Base-by-base conservation (phyloP, 1,140 invertebrate species). In the Leguminivora glycinivorella region DNA sequence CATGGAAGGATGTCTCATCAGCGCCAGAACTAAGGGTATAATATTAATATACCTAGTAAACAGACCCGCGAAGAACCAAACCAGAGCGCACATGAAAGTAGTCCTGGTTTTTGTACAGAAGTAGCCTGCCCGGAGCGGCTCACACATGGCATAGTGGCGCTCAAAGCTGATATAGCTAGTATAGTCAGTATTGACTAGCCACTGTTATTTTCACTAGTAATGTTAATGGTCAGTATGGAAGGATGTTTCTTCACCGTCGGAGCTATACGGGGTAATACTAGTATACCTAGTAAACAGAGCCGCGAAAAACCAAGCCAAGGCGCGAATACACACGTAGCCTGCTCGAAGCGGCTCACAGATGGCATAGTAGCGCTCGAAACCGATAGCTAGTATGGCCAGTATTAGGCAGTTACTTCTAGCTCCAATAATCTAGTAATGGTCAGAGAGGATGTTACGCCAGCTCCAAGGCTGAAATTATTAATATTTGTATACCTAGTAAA, bases 81-180 rank as follows among this genome's bases (percentile, higher is more conserved):
- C 95, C 34, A 96, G 84, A 0, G 96, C 90, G 79, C 97, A 98
- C 60, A 98, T 96, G 66, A 96, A 91, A 3, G 96, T 94, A 0
- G 97, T 97, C 71, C 17, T 17, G 43, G 22, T 56, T 10, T 56
- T 56, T 0, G 19, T 25, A 24, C 17, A 56, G 14, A 12, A 6
- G 40, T 47, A 47, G 40, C 14, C 40, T 4, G 40, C n/a, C 79
- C 96, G 94, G 52, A 99, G 90, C 0, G 98, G 98, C 79, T 98
- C 95, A 88, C 97, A 98, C 80, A 99, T 98, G 25, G 97, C 98
- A 43, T 98, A 98, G 91, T 98, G 99, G 5, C 98, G 93, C 86
- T 99, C 97, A 9, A 52, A 52, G 17, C 7, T 52, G 47, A 52
- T 22, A 0, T 38, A n/a, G n/a, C 34, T 38, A 38, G 4, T 38